Base-by-base conservation (phyloP, 2,113 vertebrate species). In the Siniperca chuatsi region DNA sequence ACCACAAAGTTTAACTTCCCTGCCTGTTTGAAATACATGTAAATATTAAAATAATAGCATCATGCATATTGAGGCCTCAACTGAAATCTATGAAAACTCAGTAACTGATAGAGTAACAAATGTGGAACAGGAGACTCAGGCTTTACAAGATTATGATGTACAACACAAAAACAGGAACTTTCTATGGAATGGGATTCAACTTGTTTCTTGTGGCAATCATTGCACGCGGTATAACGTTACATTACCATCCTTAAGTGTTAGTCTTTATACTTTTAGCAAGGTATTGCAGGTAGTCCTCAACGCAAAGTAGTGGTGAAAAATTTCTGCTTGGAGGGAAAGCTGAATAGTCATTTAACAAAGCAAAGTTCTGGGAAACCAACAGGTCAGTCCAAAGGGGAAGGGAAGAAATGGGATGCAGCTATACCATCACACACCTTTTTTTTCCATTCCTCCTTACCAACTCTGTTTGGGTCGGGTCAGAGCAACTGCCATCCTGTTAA, bases 401-500 rank as follows among this genome's bases (percentile, higher is more conserved):
- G 15, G 3, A 75, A 13, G 13, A 42, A 46, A 52, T 52, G 20
- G 35, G 21, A 44, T 37, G 11, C 20, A 67, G 46, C 46, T 50
- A 21, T 48, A 18, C 16, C 29, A 18, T 7, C 40, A 35, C 40
- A 68, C 21, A 67, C 33, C 67, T 78, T 62, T 20, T 3, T 74
- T 76, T 71, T 46, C 23, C 40, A 58, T 42, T 66, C 29, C 52
- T 73, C 25, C 29, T 55, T 29, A 79, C 9, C 48, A 70, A 10
- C 25, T 58, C 8, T 42, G 29, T 52, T 23, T 20, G 15, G 48
- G 23, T 21, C 20, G 2, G 73, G 44, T 58, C 67, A 72, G 33
- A 71, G n/a, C 29, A 66, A 60, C 58, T 23, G n/a, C 42, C 50
- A 58, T 69, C 55, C 75, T 79, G 55, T 58, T 66, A 33, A 70